Base-by-base conservation (phyloP, 2,888 invertebrate species). In the Lypha dubia region DNA sequence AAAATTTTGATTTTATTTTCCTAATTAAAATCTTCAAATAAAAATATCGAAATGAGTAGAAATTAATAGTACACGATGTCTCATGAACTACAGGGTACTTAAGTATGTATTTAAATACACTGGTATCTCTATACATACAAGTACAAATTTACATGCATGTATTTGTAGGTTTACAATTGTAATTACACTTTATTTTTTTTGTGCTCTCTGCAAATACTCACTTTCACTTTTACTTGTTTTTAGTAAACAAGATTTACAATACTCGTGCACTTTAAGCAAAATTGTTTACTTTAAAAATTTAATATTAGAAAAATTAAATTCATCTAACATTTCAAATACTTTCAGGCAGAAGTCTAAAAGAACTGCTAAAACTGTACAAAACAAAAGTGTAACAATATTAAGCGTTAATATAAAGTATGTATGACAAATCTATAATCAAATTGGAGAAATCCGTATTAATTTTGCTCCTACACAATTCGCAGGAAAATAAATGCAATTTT, bases 141-240 rank as follows among this genome's bases (percentile, higher is more conserved):
- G 3, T 44, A 22, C 20, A 9, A 11, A n/a, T 49, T 2, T 7
- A 44, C 8, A 11, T 28, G 1, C n/a, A n/a, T 60, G 28, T 28
- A 20, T 38, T 58, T 49, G 22, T 67, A 20, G 20, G 49, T 35
- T 28, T 32, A 44, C 46, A 46, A 46, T 60, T 60, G 60, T 49
- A 73, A 73, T 58, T 58, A 46, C n/a, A 58, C 46, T 58, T n/a
- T n/a, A n/a, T n/a, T 41, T 38, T 56, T 68, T 51, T 2, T 68
- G 22, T 41, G 56, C 28, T 53, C 9, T 70, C 53, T 41, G 68
- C 28, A 70, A 70, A 44, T 60, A 20, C n/a, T 49, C 60, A 73
- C 71, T 73, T 73, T 73, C 60, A 73, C 71, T 73, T 73, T 73
- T 35, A 35, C 35, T 73, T n/a, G 24, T 46, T 73, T 73, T 46